These are phyloP conservation scores for Acanthiza pusilla DNA, from an alignment of 2,797 vertebrate genomes.

Conservation along the genomic window DNA sequence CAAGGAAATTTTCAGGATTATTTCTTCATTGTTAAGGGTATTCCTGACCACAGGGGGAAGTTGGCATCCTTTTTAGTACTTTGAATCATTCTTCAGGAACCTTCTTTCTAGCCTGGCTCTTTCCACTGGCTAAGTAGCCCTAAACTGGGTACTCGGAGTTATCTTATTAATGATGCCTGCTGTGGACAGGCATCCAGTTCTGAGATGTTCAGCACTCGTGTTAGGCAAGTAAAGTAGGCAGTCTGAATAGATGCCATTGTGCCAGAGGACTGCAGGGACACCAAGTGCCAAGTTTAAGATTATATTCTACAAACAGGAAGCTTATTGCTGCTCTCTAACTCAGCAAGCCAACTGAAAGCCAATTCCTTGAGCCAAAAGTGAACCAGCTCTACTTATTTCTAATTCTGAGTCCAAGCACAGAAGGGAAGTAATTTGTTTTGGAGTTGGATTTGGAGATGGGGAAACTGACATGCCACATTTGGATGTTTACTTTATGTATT, in stretches of 20 bases:
- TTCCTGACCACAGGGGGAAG: background rate
- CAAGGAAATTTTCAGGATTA: background rate
- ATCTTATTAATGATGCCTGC: slow-evolving; percentile 3
- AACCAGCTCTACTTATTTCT: background rate
- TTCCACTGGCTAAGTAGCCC: background rate
- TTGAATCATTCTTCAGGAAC: background rate
- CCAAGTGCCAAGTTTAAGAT: slow-evolving; percentile 49
- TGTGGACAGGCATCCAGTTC: background rate
- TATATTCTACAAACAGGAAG: slow-evolving; percentile 41
- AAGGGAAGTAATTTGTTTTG: slow-evolving; percentile 35
- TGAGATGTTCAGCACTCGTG: background rate
- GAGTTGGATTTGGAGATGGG: slow-evolving; percentile 13
- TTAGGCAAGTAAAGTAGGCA: background rate
- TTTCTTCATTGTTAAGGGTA: background rate
- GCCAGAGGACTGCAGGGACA: slow-evolving; percentile 8
- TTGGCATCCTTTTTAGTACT: background rate
- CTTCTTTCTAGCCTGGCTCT: background rate
- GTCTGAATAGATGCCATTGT: slow-evolving; percentile 27
- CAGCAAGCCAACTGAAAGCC: slow-evolving; percentile 5
- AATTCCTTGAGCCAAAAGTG: slow-evolving; percentile 18
- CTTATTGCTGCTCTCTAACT: slow-evolving; percentile 21
- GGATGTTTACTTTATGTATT: background rate
- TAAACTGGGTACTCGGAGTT: background rate
- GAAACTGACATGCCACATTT: background rate
- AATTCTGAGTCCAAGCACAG: background rate